Conservation (phyloP, 2,797 vertebrate genomes). For the Sitta carolinensis region DNA sequence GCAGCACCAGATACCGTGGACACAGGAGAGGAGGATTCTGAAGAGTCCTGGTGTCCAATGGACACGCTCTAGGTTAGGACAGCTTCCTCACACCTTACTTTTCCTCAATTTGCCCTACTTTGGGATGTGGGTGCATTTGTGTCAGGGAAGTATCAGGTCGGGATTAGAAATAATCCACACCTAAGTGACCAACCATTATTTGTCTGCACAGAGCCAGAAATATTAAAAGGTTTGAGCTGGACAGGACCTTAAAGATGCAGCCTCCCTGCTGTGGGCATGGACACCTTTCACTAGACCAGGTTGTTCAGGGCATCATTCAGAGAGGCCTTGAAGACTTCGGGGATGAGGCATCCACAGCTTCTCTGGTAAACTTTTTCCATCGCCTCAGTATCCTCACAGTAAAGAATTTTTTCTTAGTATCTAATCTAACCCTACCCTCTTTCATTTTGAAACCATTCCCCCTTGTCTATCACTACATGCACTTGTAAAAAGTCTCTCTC, state of each 20-base stretch:
- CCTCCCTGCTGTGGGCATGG: too few relatives aligned
- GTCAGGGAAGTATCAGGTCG: neutral
- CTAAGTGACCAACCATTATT: neutral
- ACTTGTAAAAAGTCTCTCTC: neutral
- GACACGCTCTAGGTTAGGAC: neutral
- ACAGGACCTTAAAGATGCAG: neutral
- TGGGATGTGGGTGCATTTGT: accelerated
- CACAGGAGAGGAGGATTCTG: neutral
- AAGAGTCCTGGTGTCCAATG: accelerated
- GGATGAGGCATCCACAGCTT: neutral
- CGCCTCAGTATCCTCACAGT: neutral
- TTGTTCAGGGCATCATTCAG: neutral
- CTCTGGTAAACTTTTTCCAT: neutral
- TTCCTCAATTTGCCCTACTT: neutral
- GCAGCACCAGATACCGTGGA: neutral
- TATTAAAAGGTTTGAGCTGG: neutral
- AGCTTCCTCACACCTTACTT: neutral
- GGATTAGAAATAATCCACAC: neutral
- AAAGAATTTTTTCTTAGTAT: neutral
- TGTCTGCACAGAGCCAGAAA: neutral
- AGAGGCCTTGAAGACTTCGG: neutral
- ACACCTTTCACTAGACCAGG: neutral
- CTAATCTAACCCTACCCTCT: neutral
- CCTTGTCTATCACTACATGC: neutral
- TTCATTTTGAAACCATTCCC: neutral